Evolutionary conservation across 2,797 vertebrate genomes (phyloP).

Genomic region (Anableps anableps): DNA sequence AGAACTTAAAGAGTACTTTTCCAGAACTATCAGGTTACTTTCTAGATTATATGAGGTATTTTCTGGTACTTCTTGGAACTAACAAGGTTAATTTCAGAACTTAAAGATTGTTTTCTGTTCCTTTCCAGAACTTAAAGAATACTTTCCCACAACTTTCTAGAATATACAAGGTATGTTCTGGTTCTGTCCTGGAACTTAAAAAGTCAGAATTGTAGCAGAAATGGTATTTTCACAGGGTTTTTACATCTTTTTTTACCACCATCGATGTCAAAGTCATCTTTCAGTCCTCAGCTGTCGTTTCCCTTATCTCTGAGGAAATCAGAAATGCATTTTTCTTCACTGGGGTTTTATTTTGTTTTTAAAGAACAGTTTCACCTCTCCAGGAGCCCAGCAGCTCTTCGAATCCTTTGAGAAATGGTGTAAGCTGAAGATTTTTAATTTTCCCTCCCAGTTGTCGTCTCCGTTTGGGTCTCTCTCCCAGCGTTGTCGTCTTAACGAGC

Average conservation of each 20-base stretch:
- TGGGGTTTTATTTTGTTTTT: neutral
- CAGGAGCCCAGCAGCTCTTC: neutral
- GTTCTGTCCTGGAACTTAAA: too few relatives aligned
- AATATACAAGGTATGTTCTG: neutral
- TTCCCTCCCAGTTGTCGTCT: slow-evolving; percentile 23
- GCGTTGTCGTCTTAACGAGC: slow-evolving; percentile 52
- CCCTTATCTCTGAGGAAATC: too few relatives aligned
- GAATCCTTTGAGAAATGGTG: neutral
- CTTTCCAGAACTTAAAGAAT: neutral
- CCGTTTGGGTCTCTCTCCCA: slow-evolving; percentile 12
- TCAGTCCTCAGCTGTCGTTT: too few relatives aligned
- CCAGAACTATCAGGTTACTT: neutral
- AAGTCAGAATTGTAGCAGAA: neutral
- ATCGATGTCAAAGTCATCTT: neutral
- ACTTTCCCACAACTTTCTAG: neutral
- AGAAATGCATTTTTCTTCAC: neutral
- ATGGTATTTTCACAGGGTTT: neutral
- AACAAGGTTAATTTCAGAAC: neutral
- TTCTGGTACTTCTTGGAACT: neutral
- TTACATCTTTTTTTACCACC: neutral
- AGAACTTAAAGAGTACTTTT: neutral
- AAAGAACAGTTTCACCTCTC: neutral
- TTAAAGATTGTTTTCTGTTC: neutral
- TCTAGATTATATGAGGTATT: neutral
- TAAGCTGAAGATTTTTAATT: slow-evolving; percentile 34